Base-by-base conservation (phyloP, 2,113 vertebrate species). In the Apodemus sylvaticus region DNA sequence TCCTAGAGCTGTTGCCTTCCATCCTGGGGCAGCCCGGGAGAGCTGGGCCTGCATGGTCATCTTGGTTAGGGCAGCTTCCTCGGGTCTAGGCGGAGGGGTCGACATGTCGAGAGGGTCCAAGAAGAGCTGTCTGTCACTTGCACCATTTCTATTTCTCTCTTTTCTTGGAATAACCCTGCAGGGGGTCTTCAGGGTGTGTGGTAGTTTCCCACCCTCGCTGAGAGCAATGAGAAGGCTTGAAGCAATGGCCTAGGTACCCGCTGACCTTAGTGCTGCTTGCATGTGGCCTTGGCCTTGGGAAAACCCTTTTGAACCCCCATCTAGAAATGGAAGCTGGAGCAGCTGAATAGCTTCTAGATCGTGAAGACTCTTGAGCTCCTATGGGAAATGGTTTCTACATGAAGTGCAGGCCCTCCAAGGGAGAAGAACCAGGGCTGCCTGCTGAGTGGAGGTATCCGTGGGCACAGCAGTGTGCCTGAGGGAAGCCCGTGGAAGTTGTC, bases 401-500 rank as follows among this genome's bases (percentile, higher is more conserved):
- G 6, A 20, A 48, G 64, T 26, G 1, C 12, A 76, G 68, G 14
- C 7, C 0, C 55, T 76, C 19, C 22, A 55, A 45, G 8, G 5
- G 14, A 19, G 51, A 34, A 86, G 89, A 19, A 36, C 78, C 34
- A 90, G 82, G 3, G 13, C 26, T 60, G 7, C 4, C 12, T 42
- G 7, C 45, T 74, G 39, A 60, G 17, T 51, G 24, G 14, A 36
- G 62, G 26, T 0, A 0, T 26, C 34, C 1, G 64, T 58, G n/a
- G 24, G 4, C 6, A 16, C 0, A 62, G 55, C 64, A 0, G 1
- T 13, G 0, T 20, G 0, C 73, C 17, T 1, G 22, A 58, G 70
- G 36, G 77, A 11, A 0, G 34, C 26, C 60, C 36, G 0, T 7
- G 1, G 11, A 3, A 24, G 42, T n/a, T 22, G 20, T 74, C 5